Evolutionary conservation across 2,797 vertebrate genomes (phyloP).

Genomic region (Tapirus indicus): DNA sequence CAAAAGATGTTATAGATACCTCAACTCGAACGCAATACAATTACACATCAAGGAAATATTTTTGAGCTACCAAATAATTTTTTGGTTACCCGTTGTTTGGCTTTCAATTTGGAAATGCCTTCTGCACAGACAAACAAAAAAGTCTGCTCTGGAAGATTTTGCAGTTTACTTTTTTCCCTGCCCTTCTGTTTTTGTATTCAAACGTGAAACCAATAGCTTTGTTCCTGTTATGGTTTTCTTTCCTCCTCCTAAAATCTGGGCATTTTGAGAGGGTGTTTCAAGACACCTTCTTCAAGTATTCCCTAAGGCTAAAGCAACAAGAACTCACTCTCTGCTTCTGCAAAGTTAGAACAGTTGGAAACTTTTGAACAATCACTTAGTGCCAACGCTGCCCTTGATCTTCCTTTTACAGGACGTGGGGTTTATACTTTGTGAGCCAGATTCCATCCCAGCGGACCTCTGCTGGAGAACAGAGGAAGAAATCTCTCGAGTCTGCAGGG

Average conservation of each 20-base stretch:
- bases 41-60: background rate
- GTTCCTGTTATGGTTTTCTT: slow-evolving; percentile 29
- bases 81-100: background rate
- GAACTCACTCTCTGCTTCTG: slow-evolving; percentile 62
- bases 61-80: background rate
- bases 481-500: slow-evolving; percentile 34
- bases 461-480: slow-evolving; percentile 71
- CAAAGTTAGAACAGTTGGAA: slow-evolving; percentile 78
- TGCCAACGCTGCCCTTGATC: slow-evolving; percentile 73
- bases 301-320: slow-evolving; percentile 59
- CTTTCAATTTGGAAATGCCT: background rate
- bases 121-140: background rate
- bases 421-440: slow-evolving; percentile 75
- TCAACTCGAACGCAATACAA: background rate
- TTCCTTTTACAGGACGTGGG: slow-evolving; percentile 60
- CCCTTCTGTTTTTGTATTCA: slow-evolving; percentile 53
- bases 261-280: slow-evolving; percentile 52
- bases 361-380: slow-evolving; percentile 71
- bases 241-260: slow-evolving; percentile 49
- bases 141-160: background rate
- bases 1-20: background rate
- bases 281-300: slow-evolving; percentile 68
- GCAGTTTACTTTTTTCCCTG: background rate
- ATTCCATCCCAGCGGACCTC: slow-evolving; percentile 60
- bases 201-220: slow-evolving; percentile 47